Evolutionary conservation across 1,140 invertebrate species (phyloP), one percentile per base, ranked within the genome.

Genomic region (Drosophila tristis): DNA sequence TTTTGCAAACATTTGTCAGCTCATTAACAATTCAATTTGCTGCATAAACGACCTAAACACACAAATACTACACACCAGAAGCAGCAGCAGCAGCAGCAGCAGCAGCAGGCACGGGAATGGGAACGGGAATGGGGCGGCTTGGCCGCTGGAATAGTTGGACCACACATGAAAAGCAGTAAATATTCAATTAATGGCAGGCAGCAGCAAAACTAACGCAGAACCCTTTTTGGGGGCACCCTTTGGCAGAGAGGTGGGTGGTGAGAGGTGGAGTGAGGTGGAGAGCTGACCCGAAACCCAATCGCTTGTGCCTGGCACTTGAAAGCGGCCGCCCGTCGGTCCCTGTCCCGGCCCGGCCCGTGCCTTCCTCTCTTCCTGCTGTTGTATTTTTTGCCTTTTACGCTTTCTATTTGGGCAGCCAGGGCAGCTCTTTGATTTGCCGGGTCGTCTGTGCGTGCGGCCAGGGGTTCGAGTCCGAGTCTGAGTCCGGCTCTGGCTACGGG

Each of bases 1-100:
- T 81, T 86, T 74, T 44, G 74, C 65, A 78, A 87, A 76, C 82
- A 87, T 73, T 87, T 87, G 67, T 67, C 84, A 82, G 82, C 84
- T 87, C 79, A 87, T 87, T 89, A 87, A 87, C 84, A 87, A 87
- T 87, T 87, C 79, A 87, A 87, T 87, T 87, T 87, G 84, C 78
- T 87, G 75, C 84, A 84, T 89, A 82, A 87, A 76, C 78, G 79
- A 82, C 84, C 84, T 87, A 87, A 87, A 70, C 84, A 87, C 63
- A 87, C 84, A 82, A 64, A 65, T 60, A 63, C 56, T 25, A 25
- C 23, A 0, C 2, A 25, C 54, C 23, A 51, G 25, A 26, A 44
- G 47, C 13, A 45, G 35, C 35, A 55, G 26, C 31, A 25, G n/a
- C 20, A 23, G 16, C 15, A 45, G 35, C 20, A 23, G 16, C 9